Evolutionary conservation across 2,888 invertebrate species (phyloP).

Genomic region (Suillia variegata): DNA sequence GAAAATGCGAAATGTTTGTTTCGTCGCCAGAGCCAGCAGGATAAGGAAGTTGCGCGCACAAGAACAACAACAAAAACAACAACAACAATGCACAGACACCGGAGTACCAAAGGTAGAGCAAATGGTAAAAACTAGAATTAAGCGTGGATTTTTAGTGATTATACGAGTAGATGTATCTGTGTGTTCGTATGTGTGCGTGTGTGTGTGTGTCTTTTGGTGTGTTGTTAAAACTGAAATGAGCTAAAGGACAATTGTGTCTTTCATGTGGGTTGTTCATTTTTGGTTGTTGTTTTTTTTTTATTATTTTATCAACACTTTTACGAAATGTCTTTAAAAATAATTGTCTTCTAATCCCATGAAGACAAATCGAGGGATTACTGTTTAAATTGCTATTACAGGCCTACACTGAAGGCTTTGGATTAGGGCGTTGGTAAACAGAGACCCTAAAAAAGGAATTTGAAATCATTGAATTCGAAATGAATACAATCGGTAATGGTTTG

Average conservation of each 20-base stretch:
- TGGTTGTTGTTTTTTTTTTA: background rate
- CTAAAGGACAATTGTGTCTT: background rate
- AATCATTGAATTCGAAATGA: too few relatives aligned
- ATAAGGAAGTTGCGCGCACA: background rate
- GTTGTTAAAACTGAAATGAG: background rate
- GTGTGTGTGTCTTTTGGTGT: background rate
- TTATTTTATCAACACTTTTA: background rate
- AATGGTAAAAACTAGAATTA: constrained; percentile 41
- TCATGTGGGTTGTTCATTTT: background rate
- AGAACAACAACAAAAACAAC: background rate
- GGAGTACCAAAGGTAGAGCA: too few relatives aligned
- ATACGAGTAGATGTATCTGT: constrained; percentile 21
- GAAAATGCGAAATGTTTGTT: background rate
- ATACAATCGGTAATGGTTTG: too few relatives aligned
- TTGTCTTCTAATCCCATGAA: too few relatives aligned
- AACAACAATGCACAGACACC: background rate
- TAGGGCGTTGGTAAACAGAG: too few relatives aligned
- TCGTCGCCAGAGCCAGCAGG: background rate
- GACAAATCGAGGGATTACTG: too few relatives aligned
- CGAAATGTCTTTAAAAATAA: background rate
- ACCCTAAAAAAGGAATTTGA: too few relatives aligned
- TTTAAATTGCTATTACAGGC: too few relatives aligned
- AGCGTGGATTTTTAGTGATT: constrained; percentile 50
- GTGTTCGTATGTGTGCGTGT: background rate
- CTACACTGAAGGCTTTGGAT: too few relatives aligned